Percentiles rank a stretch among this genome's conserved stretches.
These are phyloP conservation scores for Acanthacorydalis orientalis DNA, from an alignment of 2,888 invertebrate genomes.

Conservation along the genomic window DNA sequence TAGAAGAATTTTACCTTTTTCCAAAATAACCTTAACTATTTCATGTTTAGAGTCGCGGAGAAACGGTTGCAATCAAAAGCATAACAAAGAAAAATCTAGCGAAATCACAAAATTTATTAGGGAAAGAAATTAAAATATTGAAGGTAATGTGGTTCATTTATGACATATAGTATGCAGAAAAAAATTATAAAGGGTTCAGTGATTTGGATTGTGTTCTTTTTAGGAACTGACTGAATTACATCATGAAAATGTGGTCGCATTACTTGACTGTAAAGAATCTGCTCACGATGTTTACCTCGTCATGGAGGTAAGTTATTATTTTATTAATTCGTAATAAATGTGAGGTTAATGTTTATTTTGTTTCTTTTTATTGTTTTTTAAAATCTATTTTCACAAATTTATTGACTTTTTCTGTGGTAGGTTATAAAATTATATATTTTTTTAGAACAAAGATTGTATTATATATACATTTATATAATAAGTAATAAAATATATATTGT, in stretches of 20 bases:
- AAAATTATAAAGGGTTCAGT: conserved; percentile 3
- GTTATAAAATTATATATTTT: too few species aligned
- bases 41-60: conserved; percentile 58
- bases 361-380: too few species aligned
- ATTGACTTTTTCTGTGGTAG: too few species aligned
- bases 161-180: too few species aligned
- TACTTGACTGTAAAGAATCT: conserved; percentile 96
- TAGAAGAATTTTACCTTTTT: too few species aligned
- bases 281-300: conserved; percentile 89
- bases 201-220: conserved; percentile 13
- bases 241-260: conserved; percentile 96
- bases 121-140: conserved; percentile 97
- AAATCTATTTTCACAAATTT: too few species aligned
- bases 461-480: too few species aligned
- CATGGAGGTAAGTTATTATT: conserved; percentile 71
- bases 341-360: too few species aligned
- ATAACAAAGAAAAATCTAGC: conserved; percentile 95
- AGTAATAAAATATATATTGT: too few species aligned
- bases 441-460: too few species aligned
- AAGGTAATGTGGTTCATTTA: conserved; percentile 38
- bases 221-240: conserved; percentile 90
- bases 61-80: conserved; percentile 91
- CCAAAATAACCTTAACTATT: too few species aligned
- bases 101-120: conserved; percentile 91
- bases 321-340: background rate